phyloP scores from a whole-genome alignment of 2,888 invertebrate genomes.

The Entomobrya multifasciata region DNA sequence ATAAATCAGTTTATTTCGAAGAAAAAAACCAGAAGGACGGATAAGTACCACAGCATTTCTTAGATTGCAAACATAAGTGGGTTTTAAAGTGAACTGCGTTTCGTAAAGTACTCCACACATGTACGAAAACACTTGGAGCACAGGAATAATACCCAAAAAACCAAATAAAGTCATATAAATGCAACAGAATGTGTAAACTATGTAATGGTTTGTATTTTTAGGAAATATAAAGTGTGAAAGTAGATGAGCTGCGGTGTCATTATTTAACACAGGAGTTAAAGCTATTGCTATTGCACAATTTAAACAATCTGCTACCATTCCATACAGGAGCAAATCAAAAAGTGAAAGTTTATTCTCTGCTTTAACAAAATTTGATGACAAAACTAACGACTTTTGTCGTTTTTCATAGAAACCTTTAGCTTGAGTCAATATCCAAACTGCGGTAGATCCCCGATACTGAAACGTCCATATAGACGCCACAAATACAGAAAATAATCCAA shows the following conservation, averaged over 20 bases:
- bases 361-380: not conserved
- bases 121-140: not conserved
- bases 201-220: not conserved
- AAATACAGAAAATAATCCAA: not conserved
- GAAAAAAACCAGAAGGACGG: not conserved
- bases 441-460: not conserved
- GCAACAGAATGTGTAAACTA: not conserved
- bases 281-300: not conserved
- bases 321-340: not conserved
- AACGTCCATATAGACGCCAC: not conserved
- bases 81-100: not conserved
- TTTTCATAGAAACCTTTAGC: not conserved
- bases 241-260: not conserved
- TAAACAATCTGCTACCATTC: not conserved
- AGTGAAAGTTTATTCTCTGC: not conserved
- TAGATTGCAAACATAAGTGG: not conserved
- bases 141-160: not conserved
- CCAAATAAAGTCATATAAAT: not conserved
- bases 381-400: not conserved
- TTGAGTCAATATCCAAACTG: conserved; percentile 7
- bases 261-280: not conserved
- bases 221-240: not conserved
- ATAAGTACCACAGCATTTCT: not conserved
- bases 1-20: not conserved
- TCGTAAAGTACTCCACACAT: not conserved